A percentile compares a stretch with the other conserved stretches of the same genome.
Conservation (phyloP, 2,888 invertebrate genomes). For the Choreutis nemorana region DNA sequence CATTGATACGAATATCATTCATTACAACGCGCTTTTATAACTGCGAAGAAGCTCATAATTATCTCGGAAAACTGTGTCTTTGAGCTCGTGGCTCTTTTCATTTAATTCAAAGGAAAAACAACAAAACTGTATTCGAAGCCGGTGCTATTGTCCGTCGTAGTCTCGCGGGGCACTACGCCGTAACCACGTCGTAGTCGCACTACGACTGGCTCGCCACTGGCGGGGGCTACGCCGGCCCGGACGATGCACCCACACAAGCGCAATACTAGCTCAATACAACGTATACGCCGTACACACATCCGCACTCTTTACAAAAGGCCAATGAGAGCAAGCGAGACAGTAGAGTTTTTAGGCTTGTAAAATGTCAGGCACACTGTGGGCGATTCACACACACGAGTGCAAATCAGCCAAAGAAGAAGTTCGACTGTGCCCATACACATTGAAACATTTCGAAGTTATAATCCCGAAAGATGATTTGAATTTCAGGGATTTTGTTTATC, state of each 20-base stretch:
- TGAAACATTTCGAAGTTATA: conserved; percentile 59
- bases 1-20: conserved; percentile 23
- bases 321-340: conserved; percentile 50
- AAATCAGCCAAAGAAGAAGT: conserved; percentile 24
- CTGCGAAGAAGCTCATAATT: conserved; percentile 27
- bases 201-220: conserved; percentile 54
- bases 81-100: conserved; percentile 39
- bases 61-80: conserved; percentile 32
- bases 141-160: conserved; percentile 40
- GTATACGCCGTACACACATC: conserved; percentile 31
- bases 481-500: conserved; percentile 47
- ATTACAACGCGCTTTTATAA: conserved; percentile 24
- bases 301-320: conserved; percentile 28
- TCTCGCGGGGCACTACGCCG: conserved; percentile 33
- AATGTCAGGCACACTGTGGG: conserved; percentile 50
- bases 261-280: conserved; percentile 28
- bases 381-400: conserved; percentile 43
- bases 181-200: conserved; percentile 48
- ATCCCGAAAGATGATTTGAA: conserved; percentile 61
- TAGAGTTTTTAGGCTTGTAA: conserved; percentile 57
- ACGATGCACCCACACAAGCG: conserved; percentile 44
- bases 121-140: conserved; percentile 49
- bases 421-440: conserved; percentile 39
- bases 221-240: conserved; percentile 60
- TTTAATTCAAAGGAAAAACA: conserved; percentile 45